A percentile compares a stretch with the other conserved stretches of the same genome.
Conservation (phyloP, 53 echinoderm and acorn worm genomes). For the Stichopus horrens region DNA sequence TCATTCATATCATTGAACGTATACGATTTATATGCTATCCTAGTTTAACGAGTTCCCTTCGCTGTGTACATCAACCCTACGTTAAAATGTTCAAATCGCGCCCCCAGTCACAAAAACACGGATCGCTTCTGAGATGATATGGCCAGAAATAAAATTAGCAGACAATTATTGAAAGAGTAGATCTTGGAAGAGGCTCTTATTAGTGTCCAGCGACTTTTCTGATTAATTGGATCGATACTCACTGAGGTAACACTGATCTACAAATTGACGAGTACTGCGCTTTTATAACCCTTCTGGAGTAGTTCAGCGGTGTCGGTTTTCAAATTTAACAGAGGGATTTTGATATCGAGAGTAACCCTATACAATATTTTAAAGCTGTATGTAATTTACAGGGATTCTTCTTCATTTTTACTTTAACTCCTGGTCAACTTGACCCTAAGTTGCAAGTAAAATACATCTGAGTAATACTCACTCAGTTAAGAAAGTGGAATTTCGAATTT, state of each 20-base stretch:
- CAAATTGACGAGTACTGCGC: not conserved
- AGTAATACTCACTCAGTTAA: not conserved
- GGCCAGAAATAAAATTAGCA: not conserved
- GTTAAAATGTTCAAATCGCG: no score
- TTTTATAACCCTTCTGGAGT: not conserved
- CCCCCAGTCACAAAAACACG: no score
- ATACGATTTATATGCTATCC: no score
- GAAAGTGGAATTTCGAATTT: no score
- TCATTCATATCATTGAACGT: no score
- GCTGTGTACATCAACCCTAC: no score
- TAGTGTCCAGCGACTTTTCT: conserved; percentile 11
- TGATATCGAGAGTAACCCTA: not conserved
- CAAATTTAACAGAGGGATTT: not conserved
- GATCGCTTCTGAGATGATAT: no score
- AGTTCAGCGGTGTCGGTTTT: not conserved
- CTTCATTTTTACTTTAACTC: no score
- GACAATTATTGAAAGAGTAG: not conserved
- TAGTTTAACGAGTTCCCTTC: no score
- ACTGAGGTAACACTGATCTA: not conserved
- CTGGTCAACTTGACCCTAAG: no score
- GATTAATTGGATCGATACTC: conserved; percentile 5
- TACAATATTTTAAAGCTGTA: not conserved
- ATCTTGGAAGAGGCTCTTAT: not conserved
- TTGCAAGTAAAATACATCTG: not conserved
- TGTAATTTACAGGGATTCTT: not conserved